Conservation (phyloP, 2,888 invertebrate genomes). For the Drosophila mercatorum region DNA sequence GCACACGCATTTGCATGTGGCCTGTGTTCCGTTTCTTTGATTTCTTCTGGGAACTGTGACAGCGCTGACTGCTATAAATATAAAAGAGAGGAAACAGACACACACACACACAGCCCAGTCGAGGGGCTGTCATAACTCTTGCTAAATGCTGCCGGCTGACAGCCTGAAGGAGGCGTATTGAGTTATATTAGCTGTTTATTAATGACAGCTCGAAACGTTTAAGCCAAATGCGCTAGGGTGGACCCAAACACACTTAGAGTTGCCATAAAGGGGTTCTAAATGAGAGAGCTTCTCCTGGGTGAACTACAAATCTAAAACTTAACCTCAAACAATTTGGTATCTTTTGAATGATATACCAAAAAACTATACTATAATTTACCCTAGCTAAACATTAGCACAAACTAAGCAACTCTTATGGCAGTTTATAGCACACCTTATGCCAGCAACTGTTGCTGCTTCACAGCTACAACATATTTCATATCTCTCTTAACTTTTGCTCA, state of each 20-base stretch:
- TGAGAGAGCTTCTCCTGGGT: background rate
- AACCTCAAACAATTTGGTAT: background rate
- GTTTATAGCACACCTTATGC: background rate
- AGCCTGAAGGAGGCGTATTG: slow-evolving; percentile 54
- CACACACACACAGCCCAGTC: background rate
- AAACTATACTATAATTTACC: background rate
- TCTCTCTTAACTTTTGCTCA: background rate
- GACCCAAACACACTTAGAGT: slow-evolving; percentile 3
- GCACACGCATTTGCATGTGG: slow-evolving; percentile 34
- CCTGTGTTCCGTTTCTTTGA: slow-evolving; percentile 8
- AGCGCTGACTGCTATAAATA: slow-evolving; percentile 59
- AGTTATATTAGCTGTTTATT: slow-evolving; percentile 63
- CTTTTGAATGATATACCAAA: background rate
- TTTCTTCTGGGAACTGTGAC: slow-evolving; percentile 29
- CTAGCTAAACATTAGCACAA: background rate
- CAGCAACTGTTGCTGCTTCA: slow-evolving; percentile 2
- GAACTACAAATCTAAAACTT: background rate
- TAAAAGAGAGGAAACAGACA: slow-evolving; percentile 24
- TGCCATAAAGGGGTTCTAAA: background rate
- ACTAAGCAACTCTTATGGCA: background rate
- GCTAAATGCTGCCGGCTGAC: slow-evolving; percentile 54
- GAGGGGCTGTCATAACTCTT: slow-evolving; percentile 47
- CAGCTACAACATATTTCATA: background rate
- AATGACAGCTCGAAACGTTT: slow-evolving; percentile 56
- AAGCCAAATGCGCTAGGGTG: slow-evolving; percentile 1